Base-by-base conservation (phyloP, 2,888 invertebrate genomes). In the Lochmaea capreae region DNA sequence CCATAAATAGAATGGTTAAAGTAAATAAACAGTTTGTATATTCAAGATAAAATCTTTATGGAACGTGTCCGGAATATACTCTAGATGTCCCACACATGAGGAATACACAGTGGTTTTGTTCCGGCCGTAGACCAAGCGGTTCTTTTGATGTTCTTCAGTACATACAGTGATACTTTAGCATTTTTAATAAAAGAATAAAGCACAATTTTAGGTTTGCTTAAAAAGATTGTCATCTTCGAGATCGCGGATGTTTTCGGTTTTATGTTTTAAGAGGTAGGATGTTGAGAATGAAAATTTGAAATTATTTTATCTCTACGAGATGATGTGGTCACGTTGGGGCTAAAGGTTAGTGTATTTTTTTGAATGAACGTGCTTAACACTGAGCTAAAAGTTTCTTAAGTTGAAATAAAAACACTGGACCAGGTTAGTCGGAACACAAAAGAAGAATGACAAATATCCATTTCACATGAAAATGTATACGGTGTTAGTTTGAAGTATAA, bases 61-160 rank as follows among this genome's bases (percentile, higher is more conserved):
- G 65, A 77, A 80, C 81, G 81, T 81, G 81, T 77, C 75, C 77
- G 65, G 81, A 79, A 81, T 81, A 76, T 78, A 77, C 76, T 78
- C 80, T 77, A 77, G 78, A 78, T 79, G 78, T 81, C 79, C 79
- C 77, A 76, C 81, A 80, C 78, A 78, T 80, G 79, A 81, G 77
- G 81, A 80, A 80, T 81, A 79, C 77, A 79, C 78, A 75, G 75
- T 78, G 76, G 76, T 76, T 77, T 78, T 77, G 78, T 77, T 79
- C 78, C 73, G 78, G 78, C 74, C 76, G 69, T 80, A 74, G 76
- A 75, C 77, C 12, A 43, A 46, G 77, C 78, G 78, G 76, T 67
- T 66, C 77, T 73, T 80, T 80, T 79, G 79, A 79, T 73, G 72
- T 59, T 68, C 63, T 11, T 61, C 76, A 67, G 69, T 76, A 78